These are phyloP conservation scores for Mormoops blainvillei DNA, from an alignment of 2,113 vertebrate species.

Conservation along the genomic window DNA sequence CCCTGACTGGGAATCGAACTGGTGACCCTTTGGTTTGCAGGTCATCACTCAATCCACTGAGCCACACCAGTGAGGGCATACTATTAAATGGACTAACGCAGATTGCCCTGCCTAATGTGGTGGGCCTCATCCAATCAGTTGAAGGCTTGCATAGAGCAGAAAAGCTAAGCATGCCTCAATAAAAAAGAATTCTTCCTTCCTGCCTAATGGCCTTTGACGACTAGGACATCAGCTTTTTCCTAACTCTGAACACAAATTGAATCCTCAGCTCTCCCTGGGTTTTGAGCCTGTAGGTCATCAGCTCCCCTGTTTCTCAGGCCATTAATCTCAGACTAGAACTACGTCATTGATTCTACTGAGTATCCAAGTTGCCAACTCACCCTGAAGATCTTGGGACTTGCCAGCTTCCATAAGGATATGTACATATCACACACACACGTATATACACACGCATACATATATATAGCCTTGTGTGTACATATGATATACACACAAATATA, in stretches of 20 bases:
- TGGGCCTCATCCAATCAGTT: neutral
- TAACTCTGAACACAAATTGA: neutral
- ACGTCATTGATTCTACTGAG: neutral
- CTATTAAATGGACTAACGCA: neutral
- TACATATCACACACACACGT: too few relatives aligned
- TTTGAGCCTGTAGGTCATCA: neutral
- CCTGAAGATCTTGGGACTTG: neutral
- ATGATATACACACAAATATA: neutral
- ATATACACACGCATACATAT: neutral
- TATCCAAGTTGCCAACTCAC: neutral
- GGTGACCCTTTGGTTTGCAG: too few relatives aligned
- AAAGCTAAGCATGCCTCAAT: neutral
- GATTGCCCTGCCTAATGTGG: neutral
- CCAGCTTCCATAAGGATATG: neutral
- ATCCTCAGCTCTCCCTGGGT: neutral
- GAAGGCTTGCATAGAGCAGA: neutral
- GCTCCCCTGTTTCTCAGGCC: neutral
- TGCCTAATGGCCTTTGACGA: neutral
- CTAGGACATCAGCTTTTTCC: neutral
- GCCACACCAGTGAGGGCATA: too few relatives aligned
- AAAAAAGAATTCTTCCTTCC: neutral
- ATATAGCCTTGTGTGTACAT: neutral
- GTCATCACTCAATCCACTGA: too few relatives aligned
- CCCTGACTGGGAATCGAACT: too few relatives aligned
- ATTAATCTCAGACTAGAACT: neutral